A percentile compares a stretch with the other conserved stretches of the same genome.
These are phyloP conservation scores for Carpatolechia fugitivella DNA, from an alignment of 2,888 invertebrate species.

Conservation along the genomic window DNA sequence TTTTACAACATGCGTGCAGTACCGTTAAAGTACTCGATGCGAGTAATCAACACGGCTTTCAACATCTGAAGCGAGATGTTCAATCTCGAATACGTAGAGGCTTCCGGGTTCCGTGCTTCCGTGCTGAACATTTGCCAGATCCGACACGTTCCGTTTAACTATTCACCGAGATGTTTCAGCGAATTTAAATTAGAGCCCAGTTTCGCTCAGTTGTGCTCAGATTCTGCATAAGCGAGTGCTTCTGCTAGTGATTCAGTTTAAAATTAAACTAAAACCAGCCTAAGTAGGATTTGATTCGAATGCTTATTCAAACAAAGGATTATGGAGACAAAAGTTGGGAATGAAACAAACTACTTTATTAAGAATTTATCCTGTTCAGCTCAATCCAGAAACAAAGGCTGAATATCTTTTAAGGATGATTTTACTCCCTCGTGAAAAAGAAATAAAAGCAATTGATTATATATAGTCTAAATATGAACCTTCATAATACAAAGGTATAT, in stretches of 20 bases:
- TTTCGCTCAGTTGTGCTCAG: slow-evolving; percentile 16
- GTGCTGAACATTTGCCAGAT: slow-evolving; percentile 45
- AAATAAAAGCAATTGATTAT: too few relatives aligned
- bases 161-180: slow-evolving; percentile 46
- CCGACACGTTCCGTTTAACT: slow-evolving; percentile 40
- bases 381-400: too few relatives aligned
- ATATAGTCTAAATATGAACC: background rate
- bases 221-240: slow-evolving; percentile 33
- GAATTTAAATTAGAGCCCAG: slow-evolving; percentile 36
- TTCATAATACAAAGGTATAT: background rate
- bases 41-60: background rate
- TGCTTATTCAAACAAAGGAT: background rate
- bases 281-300: slow-evolving; percentile 4
- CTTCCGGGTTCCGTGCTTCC: background rate
- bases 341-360: background rate
- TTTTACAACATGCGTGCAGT: too few relatives aligned
- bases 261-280: background rate
- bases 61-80: background rate
- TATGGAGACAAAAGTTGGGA: background rate
- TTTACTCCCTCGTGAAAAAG: too few relatives aligned
- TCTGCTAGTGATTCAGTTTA: slow-evolving; percentile 2
- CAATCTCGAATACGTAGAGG: background rate
- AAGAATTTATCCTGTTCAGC: too few relatives aligned
- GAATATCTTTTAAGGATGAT: too few relatives aligned
- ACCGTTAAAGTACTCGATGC: background rate